Evolutionary conservation across 2,113 vertebrate genomes (phyloP).

Genomic region (Catagonus wagneri): DNA sequence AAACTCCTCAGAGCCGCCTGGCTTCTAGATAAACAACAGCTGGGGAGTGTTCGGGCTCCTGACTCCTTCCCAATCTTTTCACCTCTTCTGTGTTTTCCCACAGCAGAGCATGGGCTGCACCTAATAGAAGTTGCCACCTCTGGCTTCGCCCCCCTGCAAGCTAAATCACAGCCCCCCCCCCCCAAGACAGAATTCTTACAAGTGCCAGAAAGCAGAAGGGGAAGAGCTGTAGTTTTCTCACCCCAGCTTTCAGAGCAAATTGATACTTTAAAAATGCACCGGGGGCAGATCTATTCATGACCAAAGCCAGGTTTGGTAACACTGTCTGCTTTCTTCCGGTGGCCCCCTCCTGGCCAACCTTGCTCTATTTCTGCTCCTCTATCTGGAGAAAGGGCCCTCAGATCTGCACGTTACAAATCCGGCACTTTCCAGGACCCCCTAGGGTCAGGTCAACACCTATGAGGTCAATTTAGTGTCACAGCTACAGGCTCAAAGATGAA

Average conservation of each 20-base stretch:
- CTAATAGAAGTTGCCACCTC: background rate
- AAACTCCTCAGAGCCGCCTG: background rate
- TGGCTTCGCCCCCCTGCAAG: background rate
- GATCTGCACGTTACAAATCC: slow-evolving; percentile 45
- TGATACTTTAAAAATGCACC: slow-evolving; percentile 46
- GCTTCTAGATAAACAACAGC: background rate
- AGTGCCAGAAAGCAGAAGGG: background rate
- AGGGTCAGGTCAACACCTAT: slow-evolving; percentile 65
- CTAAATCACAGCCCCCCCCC: background rate
- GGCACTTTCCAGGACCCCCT: slow-evolving; percentile 22
- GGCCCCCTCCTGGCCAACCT: background rate
- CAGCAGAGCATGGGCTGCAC: background rate
- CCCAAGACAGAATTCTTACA: background rate
- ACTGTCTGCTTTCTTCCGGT: background rate
- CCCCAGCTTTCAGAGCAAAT: background rate
- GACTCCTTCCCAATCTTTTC: background rate
- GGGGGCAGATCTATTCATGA: background rate
- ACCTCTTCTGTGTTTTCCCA: background rate
- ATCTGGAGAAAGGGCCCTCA: background rate
- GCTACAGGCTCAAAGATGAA: slow-evolving; percentile 67
- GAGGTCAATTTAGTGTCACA: slow-evolving; percentile 64
- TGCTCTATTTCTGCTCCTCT: background rate
- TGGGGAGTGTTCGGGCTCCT: background rate
- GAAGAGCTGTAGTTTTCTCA: background rate
- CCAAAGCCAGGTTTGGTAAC: slow-evolving; percentile 58